Percentiles rank a stretch among this genome's conserved stretches.
Conservation (phyloP, 2,113 vertebrate genomes). For the Naja naja region DNA sequence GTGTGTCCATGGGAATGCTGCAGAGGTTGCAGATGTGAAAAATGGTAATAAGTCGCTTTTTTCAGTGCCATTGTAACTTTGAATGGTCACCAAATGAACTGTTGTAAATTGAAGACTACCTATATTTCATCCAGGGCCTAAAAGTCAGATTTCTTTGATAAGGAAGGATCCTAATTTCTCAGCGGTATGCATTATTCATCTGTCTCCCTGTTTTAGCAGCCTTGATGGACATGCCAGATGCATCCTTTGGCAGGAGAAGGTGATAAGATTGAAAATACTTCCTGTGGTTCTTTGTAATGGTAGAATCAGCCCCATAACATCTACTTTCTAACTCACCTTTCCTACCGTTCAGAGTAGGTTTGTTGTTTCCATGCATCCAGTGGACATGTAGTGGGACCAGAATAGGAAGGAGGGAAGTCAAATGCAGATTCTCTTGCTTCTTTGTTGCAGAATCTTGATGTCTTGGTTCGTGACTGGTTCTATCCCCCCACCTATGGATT, state of each 20-base stretch:
- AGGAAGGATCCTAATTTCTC: neutral
- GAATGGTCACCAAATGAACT: no score
- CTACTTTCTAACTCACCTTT: neutral
- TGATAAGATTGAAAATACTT: neutral
- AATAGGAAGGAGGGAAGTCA: neutral
- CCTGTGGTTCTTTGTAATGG: neutral
- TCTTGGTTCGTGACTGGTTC: constrained; percentile 59
- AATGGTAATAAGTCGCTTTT: no score
- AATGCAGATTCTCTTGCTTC: neutral
- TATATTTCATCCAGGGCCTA: neutral
- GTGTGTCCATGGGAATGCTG: no score
- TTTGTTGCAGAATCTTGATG: constrained; percentile 57
- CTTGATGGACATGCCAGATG: neutral
- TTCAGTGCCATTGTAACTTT: no score
- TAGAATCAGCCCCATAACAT: neutral
- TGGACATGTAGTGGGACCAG: neutral
- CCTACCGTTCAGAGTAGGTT: neutral
- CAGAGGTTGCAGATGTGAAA: no score
- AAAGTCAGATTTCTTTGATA: neutral
- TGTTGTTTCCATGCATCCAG: neutral
- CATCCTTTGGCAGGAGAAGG: neutral
- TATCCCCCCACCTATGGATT: neutral
- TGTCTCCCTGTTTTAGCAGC: neutral
- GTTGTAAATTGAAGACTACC: no score
- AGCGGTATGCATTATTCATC: neutral